phyloP scores from a whole-genome alignment of 2,888 invertebrate genomes.

The Stratiomys singularior region DNA sequence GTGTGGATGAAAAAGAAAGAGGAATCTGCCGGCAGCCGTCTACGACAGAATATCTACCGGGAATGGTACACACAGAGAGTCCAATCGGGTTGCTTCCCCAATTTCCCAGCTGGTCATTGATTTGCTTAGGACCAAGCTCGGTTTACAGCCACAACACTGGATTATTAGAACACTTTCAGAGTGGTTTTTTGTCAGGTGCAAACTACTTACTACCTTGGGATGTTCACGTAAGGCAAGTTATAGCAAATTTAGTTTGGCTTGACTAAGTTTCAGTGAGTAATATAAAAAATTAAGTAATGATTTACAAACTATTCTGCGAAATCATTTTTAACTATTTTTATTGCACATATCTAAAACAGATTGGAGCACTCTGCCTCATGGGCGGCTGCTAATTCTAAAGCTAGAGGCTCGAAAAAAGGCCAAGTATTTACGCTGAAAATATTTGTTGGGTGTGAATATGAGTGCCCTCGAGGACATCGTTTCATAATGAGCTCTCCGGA shows the following conservation, averaged over 20 bases:
- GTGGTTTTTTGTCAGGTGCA: conserved; percentile 88
- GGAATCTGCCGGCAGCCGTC: conserved; percentile 77
- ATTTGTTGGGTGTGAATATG: conserved; percentile 96
- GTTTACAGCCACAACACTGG: conserved; percentile 90
- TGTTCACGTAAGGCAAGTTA: conserved; percentile 70
- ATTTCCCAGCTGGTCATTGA: conserved; percentile 90
- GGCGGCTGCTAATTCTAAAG: conserved; percentile 58
- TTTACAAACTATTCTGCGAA: too few relatives aligned
- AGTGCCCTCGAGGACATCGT: conserved; percentile 96
- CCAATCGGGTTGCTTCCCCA: conserved; percentile 82
- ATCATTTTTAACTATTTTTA: too few relatives aligned
- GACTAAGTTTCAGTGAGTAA: too few relatives aligned
- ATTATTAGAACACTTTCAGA: conserved; percentile 83
- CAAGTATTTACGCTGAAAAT: conserved; percentile 79
- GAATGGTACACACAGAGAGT: conserved; percentile 86
- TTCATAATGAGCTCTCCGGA: conserved; percentile 92
- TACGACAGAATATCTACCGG: conserved; percentile 90
- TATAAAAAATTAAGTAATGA: too few relatives aligned
- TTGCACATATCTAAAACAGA: conserved; percentile 44
- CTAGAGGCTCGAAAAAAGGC: conserved; percentile 62
- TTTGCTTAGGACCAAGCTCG: conserved; percentile 89
- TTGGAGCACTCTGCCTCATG: conserved; percentile 60
- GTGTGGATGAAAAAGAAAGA: conserved; percentile 56
- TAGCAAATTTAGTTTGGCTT: too few relatives aligned
- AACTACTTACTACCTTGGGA: conserved; percentile 96